Evolutionary conservation across 1,140 invertebrate species (phyloP), one percentile per base, ranked within the genome.

Genomic region (Thaumatotibia leucotreta): DNA sequence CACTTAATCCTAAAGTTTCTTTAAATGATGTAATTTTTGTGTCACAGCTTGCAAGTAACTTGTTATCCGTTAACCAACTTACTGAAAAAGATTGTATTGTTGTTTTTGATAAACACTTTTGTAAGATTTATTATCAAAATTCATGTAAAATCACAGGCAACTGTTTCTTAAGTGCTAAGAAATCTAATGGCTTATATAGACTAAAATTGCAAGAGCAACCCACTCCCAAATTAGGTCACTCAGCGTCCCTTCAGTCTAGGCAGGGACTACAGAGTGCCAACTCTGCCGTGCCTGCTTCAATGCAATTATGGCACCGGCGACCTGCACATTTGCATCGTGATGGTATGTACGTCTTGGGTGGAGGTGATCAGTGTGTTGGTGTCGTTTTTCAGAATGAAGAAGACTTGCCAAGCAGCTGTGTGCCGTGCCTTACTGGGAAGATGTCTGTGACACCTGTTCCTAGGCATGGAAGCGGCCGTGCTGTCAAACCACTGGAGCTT

Each of bases 361-460:
- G 27, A n/a, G 10, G 6, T 10, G 32, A 5, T 32, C 5, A 5
- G 31, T 32, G 31, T 32, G 10, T 10, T 32, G 31, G 66, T 89
- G 89, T 71, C 82, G 81, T 1, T 49, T 79, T 1, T 62, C 72
- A 1, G 83, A 89, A 69, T 24, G 81, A 45, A 64, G 66, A 22
- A n/a, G 5, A 32, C 31, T 4, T 17, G 5, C 6, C 61, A 10
- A 3, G 14, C 9, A 10, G 10, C 8, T 62, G 61, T 62, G 22
- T 62, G 3, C n/a, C 61, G 4, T 62, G 61, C 14, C n/a, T 62
- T 11, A 4, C 29, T 9, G 61, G 61, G 4, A 62, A 62, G 22
- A 31, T 62, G 24, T 4, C 5, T 11, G 14, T 10, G n/a, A 4
- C 22, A 33, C 17, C 61, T n/a, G 29, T 62, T 32, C 24, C 24